Evolutionary conservation across 2,113 vertebrate species (phyloP), one percentile per base, ranked within the genome.

Genomic region (Oceanites oceanicus): DNA sequence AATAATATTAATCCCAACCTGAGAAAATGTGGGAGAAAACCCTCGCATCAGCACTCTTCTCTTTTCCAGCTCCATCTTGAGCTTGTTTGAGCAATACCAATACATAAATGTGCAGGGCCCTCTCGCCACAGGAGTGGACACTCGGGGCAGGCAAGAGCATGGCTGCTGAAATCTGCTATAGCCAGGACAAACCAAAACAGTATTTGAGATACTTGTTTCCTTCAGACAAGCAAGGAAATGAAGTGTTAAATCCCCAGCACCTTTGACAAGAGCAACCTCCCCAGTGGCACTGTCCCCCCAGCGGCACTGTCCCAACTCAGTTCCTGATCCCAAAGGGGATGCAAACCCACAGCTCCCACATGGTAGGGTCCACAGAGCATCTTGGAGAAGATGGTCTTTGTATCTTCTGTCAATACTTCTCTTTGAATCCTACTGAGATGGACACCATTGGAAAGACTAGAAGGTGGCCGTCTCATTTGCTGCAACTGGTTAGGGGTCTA

Each of bases 1-100:
- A 17, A 99, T 97, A 63, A 99, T 97, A 27, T 98, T 99, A 75
- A 99, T 97, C 29, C 99, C 99, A 68, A 99, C 97, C 99, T 99
- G 75, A 62, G 49, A 79, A 94, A 75, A 92, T 16, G 25, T 1
- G 11, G 19, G 12, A 81, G 36, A 92, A 90, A 80, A 63, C 26
- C 38, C 70, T 52, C 3, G 3, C 58, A 52, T 45, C 42, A 84
- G 70, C 38, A 30, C 6, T 62, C 14, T 45, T 13, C 30, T 56
- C 2, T 1, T 72, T 55, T 55, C 38, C 40, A 58, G 36, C 70
- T 88, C 44, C 47, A 66, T 21, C 23, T 26, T 32, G 52, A 86
- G 56, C 49, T 26, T 34, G 21, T 70, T 84, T 52, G 36, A 61
- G 50, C 58, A 63, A 38, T 23, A 61, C 10, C 58, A 47, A 16